Evolutionary conservation across 2,113 vertebrate species (phyloP).

Genomic region (Phalacrocorax carbo): DNA sequence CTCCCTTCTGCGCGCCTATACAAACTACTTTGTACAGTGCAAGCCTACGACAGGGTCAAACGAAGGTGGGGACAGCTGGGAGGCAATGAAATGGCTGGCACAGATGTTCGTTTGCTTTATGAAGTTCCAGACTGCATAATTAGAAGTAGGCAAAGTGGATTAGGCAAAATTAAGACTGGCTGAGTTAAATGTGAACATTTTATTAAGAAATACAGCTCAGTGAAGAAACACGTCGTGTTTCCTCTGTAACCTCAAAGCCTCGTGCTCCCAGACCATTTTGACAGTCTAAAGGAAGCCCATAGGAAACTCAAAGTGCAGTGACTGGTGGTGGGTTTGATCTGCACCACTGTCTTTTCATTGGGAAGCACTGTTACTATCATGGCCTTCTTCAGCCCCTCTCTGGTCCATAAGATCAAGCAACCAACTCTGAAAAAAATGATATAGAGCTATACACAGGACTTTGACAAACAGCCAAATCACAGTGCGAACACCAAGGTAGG

Average conservation of each 20-base stretch:
- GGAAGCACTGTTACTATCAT: background rate
- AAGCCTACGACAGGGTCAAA: background rate
- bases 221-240: background rate
- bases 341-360: background rate
- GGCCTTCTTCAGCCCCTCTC: background rate
- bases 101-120: background rate
- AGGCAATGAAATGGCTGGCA: background rate
- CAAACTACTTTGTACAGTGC: fast-evolving
- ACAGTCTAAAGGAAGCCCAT: background rate
- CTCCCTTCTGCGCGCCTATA: background rate
- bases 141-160: background rate
- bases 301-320: background rate
- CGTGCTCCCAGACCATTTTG: background rate
- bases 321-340: background rate
- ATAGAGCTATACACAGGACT: background rate
- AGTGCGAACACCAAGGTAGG: background rate
- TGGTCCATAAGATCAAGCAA: background rate
- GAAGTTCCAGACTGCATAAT: background rate
- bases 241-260: background rate
- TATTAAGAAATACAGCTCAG: background rate
- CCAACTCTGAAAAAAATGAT: background rate
- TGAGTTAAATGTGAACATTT: background rate
- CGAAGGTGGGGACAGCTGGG: background rate
- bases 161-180: background rate
- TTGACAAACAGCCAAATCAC: background rate